Evolutionary conservation across 2,113 vertebrate species (phyloP).

Genomic region (Cisticola juncidis): DNA sequence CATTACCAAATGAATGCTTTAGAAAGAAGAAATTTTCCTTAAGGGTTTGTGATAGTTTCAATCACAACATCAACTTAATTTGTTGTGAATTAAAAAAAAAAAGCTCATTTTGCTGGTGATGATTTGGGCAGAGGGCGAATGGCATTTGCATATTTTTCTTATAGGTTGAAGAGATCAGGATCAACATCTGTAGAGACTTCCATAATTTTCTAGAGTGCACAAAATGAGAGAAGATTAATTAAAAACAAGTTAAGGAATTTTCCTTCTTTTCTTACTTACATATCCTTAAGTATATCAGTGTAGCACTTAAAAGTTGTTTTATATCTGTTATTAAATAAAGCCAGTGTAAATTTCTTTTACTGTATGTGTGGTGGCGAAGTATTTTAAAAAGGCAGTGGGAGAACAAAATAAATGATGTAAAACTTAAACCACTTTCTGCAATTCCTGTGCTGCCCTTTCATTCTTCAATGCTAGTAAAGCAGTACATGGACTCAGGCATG

Average conservation of each 20-base stretch:
- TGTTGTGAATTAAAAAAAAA: not conserved
- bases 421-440: not conserved
- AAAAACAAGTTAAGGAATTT: not conserved
- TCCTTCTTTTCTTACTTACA: not conserved
- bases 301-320: not conserved
- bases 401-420: not conserved
- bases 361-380: not conserved
- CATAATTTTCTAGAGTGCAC: not conserved
- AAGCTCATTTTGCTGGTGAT: not conserved
- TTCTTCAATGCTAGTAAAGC: not conserved
- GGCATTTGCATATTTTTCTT: not conserved
- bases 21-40: not conserved
- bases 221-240: not conserved
- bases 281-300: not conserved
- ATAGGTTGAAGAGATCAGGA: not conserved
- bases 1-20: not conserved
- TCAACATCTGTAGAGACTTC: not conserved
- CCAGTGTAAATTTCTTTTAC: not conserved
- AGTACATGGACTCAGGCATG: not conserved
- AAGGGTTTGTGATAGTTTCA: not conserved
- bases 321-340: not conserved
- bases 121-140: accelerated
- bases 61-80: not conserved
- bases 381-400: not conserved
- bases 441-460: not conserved